A percentile compares a stretch with the other conserved stretches of the same genome.
These are phyloP conservation scores for Hydrochoerus hydrochaeris DNA, from an alignment of 2,113 vertebrate species.

Conservation along the genomic window DNA sequence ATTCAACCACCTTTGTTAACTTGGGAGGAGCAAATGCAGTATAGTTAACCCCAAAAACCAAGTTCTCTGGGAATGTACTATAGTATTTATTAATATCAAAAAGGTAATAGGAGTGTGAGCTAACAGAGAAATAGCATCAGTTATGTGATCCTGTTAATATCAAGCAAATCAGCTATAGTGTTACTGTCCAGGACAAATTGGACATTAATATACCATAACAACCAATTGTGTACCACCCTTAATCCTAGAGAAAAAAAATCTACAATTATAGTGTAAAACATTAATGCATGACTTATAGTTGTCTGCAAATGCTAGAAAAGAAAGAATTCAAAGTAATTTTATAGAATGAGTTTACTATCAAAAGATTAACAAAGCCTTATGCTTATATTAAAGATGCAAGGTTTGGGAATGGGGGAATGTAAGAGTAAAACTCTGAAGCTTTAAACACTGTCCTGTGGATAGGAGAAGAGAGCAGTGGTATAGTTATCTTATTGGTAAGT, in stretches of 20 bases:
- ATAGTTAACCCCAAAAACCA: neutral
- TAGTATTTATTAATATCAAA: neutral
- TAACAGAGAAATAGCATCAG: neutral
- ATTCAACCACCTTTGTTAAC: neutral
- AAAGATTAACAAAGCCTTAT: neutral
- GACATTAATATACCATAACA: neutral
- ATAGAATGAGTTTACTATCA: neutral
- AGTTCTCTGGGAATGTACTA: neutral
- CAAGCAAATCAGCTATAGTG: neutral
- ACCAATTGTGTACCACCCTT: neutral
- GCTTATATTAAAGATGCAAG: neutral
- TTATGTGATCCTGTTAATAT: neutral
- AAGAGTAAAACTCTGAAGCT: neutral
- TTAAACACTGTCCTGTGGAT: neutral
- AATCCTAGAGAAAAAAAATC: neutral
- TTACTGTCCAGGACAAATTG: neutral
- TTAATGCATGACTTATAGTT: neutral
- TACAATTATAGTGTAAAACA: neutral
- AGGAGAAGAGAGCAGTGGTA: neutral
- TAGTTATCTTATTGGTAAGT: neutral
- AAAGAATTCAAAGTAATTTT: neutral
- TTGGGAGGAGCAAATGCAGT: neutral
- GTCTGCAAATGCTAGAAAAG: neutral
- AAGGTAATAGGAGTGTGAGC: neutral
- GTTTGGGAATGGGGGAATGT: neutral